Evolutionary conservation across 2,888 invertebrate genomes (phyloP).

Genomic region (Folsomia candida): DNA sequence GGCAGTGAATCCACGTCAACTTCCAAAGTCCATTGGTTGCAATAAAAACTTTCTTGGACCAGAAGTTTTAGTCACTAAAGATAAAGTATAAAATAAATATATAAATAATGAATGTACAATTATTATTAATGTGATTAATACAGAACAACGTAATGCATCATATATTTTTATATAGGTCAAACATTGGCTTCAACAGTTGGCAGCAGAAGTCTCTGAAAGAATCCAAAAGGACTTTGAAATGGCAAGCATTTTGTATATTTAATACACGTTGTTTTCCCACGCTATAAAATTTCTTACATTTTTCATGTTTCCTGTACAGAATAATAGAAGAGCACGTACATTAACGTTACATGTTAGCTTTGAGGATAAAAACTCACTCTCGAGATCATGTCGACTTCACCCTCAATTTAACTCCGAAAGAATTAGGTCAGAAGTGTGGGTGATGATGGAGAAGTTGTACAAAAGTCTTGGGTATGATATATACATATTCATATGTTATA

Average conservation of each 20-base stretch:
- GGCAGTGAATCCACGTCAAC: constrained; percentile 76
- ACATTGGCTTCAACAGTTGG: constrained; percentile 78
- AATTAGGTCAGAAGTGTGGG: constrained; percentile 66
- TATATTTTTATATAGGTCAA: constrained; percentile 50
- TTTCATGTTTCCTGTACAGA: constrained; percentile 60
- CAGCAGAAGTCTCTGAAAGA: constrained; percentile 78
- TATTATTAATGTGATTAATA: neutral
- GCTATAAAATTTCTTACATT: constrained; percentile 8
- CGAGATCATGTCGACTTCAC: constrained; percentile 54
- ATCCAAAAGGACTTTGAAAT: constrained; percentile 67
- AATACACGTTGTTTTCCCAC: constrained; percentile 2
- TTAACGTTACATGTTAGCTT: constrained; percentile 72
- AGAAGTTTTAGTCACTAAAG: constrained; percentile 66
- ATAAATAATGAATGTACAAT: neutral
- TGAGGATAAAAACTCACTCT: constrained; percentile 58
- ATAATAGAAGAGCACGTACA: constrained; percentile 74
- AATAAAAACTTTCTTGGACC: constrained; percentile 90
- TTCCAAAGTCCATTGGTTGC: constrained; percentile 91
- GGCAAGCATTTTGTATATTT: constrained; percentile 47
- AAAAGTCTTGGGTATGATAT: constrained; percentile 34
- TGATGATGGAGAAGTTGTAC: constrained; percentile 63
- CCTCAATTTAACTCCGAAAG: constrained; percentile 66
- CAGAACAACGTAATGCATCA: neutral
- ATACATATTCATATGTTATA: neutral
- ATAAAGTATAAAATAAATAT: constrained; percentile 57